Evolutionary conservation across 1,140 invertebrate species (phyloP).

Genomic region (Arctopsyche grandis): DNA sequence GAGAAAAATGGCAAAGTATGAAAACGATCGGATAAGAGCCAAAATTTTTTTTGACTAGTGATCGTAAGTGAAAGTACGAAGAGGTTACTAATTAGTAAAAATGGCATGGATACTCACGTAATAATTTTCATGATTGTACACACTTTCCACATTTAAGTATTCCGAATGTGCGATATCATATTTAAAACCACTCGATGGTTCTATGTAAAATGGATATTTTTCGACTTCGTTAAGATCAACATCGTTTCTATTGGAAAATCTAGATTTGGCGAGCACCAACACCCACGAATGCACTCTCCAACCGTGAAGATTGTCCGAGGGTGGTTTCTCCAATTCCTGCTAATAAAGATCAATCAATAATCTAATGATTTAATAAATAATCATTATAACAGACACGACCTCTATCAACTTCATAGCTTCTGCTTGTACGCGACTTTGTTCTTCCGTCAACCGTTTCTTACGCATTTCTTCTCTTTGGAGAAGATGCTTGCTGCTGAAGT

Average conservation of each 20-base stretch:
- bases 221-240: conserved; percentile 39
- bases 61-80: no score
- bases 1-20: no score
- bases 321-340: conserved; percentile 76
- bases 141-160: conserved; percentile 82
- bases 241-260: neutral
- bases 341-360: neutral
- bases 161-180: conserved; percentile 68
- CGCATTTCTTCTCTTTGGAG: conserved; percentile 41
- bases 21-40: no score
- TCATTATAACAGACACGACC: conserved; percentile 7
- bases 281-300: conserved; percentile 88
- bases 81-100: neutral
- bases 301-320: conserved; percentile 76
- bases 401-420: neutral
- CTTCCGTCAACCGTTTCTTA: neutral
- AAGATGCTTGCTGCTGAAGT: conserved; percentile 47
- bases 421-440: conserved; percentile 12
- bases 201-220: conserved; percentile 79
- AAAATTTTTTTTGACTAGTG: no score
- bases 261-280: conserved; percentile 67
- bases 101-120: conserved; percentile 70
- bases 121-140: conserved; percentile 91
- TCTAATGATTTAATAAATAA: neutral
- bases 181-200: conserved; percentile 78